These are phyloP conservation scores for Stictocephala bisonia DNA, from an alignment of 2,888 invertebrate genomes.

Conservation along the genomic window DNA sequence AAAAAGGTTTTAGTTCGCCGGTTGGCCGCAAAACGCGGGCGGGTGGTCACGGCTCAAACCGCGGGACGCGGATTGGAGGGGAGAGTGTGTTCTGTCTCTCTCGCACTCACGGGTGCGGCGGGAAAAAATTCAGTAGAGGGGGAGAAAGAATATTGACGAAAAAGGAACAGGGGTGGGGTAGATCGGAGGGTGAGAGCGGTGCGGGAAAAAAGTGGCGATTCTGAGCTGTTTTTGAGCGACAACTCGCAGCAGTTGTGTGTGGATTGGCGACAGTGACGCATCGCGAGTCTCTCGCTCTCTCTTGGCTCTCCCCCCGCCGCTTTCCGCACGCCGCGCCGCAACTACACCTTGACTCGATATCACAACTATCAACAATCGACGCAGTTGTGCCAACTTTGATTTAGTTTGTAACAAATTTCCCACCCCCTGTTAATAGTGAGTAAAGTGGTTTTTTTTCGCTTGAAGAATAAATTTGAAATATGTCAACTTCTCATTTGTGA, in stretches of 20 bases:
- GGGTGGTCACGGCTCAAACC: slow-evolving; percentile 59
- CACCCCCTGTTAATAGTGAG: background rate
- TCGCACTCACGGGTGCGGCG: slow-evolving; percentile 49
- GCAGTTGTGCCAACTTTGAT: slow-evolving; percentile 17
- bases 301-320: background rate
- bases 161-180: slow-evolving; percentile 47
- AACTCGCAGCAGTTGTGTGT: slow-evolving; percentile 46
- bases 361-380: slow-evolving; percentile 34
- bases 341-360: no score
- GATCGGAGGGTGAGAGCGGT: slow-evolving; percentile 42
- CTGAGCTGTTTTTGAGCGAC: slow-evolving; percentile 50
- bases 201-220: slow-evolving; percentile 49
- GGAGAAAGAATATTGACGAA: slow-evolving; percentile 52
- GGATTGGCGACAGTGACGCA: slow-evolving; percentile 47
- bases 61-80: slow-evolving; percentile 55
- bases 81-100: slow-evolving; percentile 60
- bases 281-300: slow-evolving; percentile 18
- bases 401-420: slow-evolving; percentile 9
- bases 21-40: slow-evolving; percentile 61
- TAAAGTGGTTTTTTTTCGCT: no score
- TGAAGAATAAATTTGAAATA: no score
- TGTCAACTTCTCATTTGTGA: slow-evolving; percentile 22
- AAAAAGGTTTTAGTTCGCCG: slow-evolving; percentile 59
- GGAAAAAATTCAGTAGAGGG: slow-evolving; percentile 49
- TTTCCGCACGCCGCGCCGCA: slow-evolving; percentile 49